phyloP scores from a whole-genome alignment of 2,888 invertebrate species.

The Mesorhabditis belari region DNA sequence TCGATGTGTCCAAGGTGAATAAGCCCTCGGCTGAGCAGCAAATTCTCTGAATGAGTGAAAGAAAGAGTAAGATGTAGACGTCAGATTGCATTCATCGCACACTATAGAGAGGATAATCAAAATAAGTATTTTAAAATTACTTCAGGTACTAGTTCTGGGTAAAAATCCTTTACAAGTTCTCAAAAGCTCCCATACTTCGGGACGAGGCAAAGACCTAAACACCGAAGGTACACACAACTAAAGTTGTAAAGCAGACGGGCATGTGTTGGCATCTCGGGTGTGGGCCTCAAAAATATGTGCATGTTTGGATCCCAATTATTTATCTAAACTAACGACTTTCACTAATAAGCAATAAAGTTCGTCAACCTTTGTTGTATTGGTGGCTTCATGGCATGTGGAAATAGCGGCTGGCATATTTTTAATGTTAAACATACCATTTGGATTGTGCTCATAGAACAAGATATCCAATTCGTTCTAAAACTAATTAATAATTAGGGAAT shows the following conservation, averaged over 20 bases:
- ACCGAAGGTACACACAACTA: no score
- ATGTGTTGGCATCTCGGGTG: no score
- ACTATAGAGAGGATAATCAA: no score
- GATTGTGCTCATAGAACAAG: background rate
- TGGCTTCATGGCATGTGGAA: background rate
- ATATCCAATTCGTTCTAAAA: background rate
- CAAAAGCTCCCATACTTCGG: no score
- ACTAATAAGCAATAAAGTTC: background rate
- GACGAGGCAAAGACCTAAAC: no score
- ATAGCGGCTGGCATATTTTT: background rate
- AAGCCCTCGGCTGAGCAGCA: background rate
- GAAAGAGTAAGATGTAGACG: no score
- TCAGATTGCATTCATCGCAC: background rate
- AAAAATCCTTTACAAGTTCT: no score
- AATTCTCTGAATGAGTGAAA: background rate
- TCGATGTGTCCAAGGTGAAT: background rate
- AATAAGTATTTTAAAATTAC: no score
- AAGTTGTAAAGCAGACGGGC: no score
- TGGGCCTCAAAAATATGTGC: no score
- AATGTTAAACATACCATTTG: background rate
- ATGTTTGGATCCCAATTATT: background rate
- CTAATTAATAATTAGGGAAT: background rate
- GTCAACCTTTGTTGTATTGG: background rate
- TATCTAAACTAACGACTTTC: background rate
- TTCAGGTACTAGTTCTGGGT: background rate